Percentiles rank a stretch among this genome's conserved stretches.
phyloP scores from a whole-genome alignment of 2,113 vertebrate genomes.

The Myiagra hebetior region DNA sequence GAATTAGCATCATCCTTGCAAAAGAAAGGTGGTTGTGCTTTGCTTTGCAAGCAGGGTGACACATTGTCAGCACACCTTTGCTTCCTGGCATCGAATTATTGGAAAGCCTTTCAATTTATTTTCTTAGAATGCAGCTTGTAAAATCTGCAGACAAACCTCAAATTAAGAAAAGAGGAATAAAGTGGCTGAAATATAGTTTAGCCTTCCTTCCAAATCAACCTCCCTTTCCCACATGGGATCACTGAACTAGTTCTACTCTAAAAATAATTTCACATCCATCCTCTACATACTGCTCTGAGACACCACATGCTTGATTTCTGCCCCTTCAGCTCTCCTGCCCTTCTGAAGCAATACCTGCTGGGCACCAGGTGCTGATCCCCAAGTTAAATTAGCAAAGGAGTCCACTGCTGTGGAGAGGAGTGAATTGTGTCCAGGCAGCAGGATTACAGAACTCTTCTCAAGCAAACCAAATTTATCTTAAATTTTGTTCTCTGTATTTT shows the following conservation, averaged over 20 bases:
- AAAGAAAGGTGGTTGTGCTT: constrained; percentile 53
- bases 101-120: neutral
- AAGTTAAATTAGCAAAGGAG: neutral
- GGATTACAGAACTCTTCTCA: constrained; percentile 29
- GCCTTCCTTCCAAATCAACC: constrained; percentile 7
- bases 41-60: neutral
- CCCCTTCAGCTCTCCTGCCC: constrained; percentile 14
- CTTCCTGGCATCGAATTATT: neutral
- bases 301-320: neutral
- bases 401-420: constrained; percentile 23
- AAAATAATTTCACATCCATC: constrained; percentile 12
- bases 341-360: constrained; percentile 10
- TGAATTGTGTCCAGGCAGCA: constrained; percentile 15
- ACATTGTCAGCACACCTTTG: neutral
- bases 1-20: neutral
- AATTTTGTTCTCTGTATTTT: neutral
- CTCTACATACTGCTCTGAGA: neutral
- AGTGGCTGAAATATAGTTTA: neutral
- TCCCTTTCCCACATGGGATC: neutral
- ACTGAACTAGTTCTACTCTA: constrained; percentile 37
- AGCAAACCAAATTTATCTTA: constrained; percentile 4
- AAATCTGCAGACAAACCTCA: neutral
- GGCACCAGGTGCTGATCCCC: constrained; percentile 16
- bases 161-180: neutral
- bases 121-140: neutral